phyloP scores from a whole-genome alignment of 92 coral and sea anemone genomes.

The Epizoanthus fatuus region DNA sequence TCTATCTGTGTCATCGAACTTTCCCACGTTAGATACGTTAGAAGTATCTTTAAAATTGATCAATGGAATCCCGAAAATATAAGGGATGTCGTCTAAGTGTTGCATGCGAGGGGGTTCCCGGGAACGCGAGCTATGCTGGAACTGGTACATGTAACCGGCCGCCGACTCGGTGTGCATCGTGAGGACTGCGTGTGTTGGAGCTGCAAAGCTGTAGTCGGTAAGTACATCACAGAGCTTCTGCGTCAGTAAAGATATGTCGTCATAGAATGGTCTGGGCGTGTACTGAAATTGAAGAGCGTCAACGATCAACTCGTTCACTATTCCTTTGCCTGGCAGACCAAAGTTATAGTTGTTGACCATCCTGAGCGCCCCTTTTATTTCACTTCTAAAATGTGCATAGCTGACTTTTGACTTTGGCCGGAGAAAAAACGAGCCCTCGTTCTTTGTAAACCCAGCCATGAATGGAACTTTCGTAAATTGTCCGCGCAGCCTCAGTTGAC shows the following conservation, averaged over 20 bases:
- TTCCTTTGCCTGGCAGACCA: constrained; percentile 33
- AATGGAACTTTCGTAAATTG: constrained; percentile 32
- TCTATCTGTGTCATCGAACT: constrained; percentile 41
- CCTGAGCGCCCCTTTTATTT: constrained; percentile 5
- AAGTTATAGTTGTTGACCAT: neutral
- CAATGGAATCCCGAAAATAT: constrained; percentile 33
- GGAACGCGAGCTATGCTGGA: constrained; percentile 29
- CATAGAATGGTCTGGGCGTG: constrained; percentile 62
- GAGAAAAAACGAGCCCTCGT: constrained; percentile 48
- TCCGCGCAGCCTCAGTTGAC: constrained; percentile 30
- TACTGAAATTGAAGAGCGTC: constrained; percentile 64
- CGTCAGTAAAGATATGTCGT: constrained; percentile 41
- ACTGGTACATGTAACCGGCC: constrained; percentile 61
- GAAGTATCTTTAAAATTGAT: neutral
- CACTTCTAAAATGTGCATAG: neutral
- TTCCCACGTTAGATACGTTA: neutral
- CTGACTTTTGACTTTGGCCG: neutral
- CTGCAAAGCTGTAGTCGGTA: constrained; percentile 49
- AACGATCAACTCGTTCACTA: constrained; percentile 27
- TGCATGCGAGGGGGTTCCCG: neutral
- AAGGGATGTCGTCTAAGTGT: constrained; percentile 31
- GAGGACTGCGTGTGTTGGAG: constrained; percentile 63
- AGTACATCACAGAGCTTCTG: constrained; percentile 49
- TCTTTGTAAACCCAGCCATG: constrained; percentile 56
- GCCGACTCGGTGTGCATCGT: constrained; percentile 48